Evolutionary conservation across 1,140 invertebrate genomes (phyloP), one percentile per base, ranked within the genome.

Genomic region (Hesperophylax magnus): DNA sequence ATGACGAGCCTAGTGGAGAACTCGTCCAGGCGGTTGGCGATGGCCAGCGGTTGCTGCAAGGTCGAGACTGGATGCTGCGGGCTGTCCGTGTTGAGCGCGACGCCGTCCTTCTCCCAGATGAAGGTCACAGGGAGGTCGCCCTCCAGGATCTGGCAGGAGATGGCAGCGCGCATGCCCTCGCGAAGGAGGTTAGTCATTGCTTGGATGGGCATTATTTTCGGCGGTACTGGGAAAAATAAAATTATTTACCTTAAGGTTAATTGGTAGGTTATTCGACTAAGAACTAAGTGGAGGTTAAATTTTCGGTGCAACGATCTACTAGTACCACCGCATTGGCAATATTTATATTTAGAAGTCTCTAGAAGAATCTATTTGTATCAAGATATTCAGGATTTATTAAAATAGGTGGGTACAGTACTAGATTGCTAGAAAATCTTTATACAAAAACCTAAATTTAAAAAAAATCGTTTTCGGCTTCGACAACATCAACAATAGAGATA

Each of bases 111-210:
- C 86, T 95, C 95, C 95, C 95, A 96, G 31, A 93, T 91, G 88
- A 99, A 97, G 77, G 93, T 94, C 81, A 99, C 94, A 20, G 97
- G 97, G 81, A 96, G 92, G 91, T 99, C 97, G 15, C 98, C 98
- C 89, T 97, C 96, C 86, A 97, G 94, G 84, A 98, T 96, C 86
- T 97, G 95, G 89, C 98, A 99, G 78, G 97, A 95, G 82, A 98
- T 96, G 31, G 96, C 96, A 11, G 97, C 96, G 79, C 97, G 91
- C 92, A 97, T 97, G 15, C 97, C 97, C 90, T 98, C 97, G 77
- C 95, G 92, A 74, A 97, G 89, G 85, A 95, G 90, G 85, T 94
- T 93, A 39, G 93, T 94, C 89, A 96, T 93, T 58, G 96, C 93
- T 89, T 96, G 93, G 84, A 96, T 96, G 24, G 95, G 95, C 89